Evolutionary conservation across 2,797 vertebrate species (phyloP).

Genomic region (Hephaestus fuliginosus): DNA sequence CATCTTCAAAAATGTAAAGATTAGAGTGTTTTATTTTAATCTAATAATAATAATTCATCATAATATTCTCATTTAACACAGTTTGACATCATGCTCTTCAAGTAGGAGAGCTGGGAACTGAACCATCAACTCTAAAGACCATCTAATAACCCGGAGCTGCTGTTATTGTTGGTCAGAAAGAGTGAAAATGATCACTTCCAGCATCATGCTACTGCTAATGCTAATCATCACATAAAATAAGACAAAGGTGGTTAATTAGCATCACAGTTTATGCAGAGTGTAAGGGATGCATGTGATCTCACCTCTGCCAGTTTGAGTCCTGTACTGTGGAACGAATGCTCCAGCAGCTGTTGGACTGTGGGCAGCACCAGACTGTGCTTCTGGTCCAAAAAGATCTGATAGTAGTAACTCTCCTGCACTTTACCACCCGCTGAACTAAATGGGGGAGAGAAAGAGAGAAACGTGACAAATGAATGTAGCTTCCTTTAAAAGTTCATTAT

Average conservation of each 20-base stretch:
- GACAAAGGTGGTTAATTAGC: background rate
- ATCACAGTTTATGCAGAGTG: background rate
- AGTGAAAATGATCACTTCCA: background rate
- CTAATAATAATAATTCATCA: background rate
- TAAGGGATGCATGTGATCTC: background rate
- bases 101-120: background rate
- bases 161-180: background rate
- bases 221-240: background rate
- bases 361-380: slow-evolving; percentile 86
- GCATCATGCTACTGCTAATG: background rate
- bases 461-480: background rate
- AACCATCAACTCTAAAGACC: background rate
- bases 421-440: slow-evolving; percentile 73
- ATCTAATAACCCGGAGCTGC: background rate
- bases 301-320: slow-evolving; percentile 84
- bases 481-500: background rate
- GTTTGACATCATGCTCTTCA: background rate
- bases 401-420: slow-evolving; percentile 86
- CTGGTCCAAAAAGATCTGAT: slow-evolving; percentile 88
- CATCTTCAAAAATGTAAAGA: background rate
- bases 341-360: slow-evolving; percentile 85
- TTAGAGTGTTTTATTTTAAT: background rate
- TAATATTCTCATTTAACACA: background rate
- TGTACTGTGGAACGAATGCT: slow-evolving; percentile 83
- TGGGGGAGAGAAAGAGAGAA: background rate